Evolutionary conservation across 1,140 invertebrate species (phyloP).

Genomic region (Wiebesia pumilae): DNA sequence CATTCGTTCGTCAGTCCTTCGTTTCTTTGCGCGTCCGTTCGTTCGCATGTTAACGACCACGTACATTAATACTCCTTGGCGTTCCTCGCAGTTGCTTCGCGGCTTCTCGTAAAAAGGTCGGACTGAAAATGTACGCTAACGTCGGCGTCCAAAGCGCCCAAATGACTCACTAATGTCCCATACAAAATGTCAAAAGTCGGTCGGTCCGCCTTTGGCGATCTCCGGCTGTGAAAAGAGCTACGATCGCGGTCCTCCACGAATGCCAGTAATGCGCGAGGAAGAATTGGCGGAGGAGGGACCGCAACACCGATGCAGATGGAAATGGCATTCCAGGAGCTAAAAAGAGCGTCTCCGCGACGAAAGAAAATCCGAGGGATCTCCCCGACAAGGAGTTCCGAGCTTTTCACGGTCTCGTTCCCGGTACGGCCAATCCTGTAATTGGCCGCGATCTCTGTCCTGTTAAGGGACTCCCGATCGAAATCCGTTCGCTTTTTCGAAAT

Average conservation of each 20-base stretch:
- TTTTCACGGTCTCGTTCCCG: background rate
- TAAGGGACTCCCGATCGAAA: background rate
- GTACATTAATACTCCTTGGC: constrained; percentile 22
- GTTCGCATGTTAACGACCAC: background rate
- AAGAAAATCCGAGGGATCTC: background rate
- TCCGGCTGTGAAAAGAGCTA: background rate
- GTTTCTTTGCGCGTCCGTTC: background rate
- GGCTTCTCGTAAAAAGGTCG: background rate
- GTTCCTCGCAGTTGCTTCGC: background rate
- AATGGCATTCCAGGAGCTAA: background rate
- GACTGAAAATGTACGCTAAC: background rate
- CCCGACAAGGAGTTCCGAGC: background rate
- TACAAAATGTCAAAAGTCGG: background rate
- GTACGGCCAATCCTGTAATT: background rate
- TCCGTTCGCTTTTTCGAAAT: background rate
- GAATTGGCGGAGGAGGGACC: too few relatives aligned
- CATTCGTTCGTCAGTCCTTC: constrained; percentile 5
- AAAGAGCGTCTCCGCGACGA: background rate
- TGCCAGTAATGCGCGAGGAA: too few relatives aligned
- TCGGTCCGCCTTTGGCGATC: background rate
- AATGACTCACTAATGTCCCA: background rate
- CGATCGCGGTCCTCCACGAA: too few relatives aligned
- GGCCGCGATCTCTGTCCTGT: background rate
- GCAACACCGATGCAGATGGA: background rate
- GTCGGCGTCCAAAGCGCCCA: background rate